Evolutionary conservation across 1,140 invertebrate species (phyloP), one percentile per base, ranked within the genome.

Genomic region (Bombus picipes): DNA sequence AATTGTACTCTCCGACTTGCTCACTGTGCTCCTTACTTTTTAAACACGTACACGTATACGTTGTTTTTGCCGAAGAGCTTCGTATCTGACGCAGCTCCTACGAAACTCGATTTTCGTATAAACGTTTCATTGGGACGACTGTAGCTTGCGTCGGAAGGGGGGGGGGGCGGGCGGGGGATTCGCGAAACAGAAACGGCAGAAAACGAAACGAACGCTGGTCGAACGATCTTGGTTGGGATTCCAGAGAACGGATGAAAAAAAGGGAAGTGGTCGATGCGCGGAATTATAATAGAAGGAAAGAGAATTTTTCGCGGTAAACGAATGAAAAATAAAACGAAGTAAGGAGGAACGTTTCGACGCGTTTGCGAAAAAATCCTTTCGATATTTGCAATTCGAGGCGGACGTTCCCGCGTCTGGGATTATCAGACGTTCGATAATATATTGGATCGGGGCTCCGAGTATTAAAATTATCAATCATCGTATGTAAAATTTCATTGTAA

Each of bases 371-470:
- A 37, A 8, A 34, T 66, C 2, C 15, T 22, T 2, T 34, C 15
- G 62, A 18, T 9, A 9, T 68, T 34, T 34, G 18, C 34, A 10
- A 68, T 32, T 18, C 2, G 15, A 18, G 0, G 1, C 15, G 47
- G 18, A 22, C 47, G 47, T 53, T 18, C 18, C 47, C 18, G 47
- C 2, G 18, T 53, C 6, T 18, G 47, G 0, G 6, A 47, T 68
- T 68, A 8, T 32, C 65, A 9, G 15, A 66, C 34, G 18, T 66
- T 2, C 32, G 18, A 15, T 2, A 0, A 18, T 47, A 47, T 6
- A 18, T 18, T 0, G 47, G 47, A 18, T 18, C 0, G 1, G 15
- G 15, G 5, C 6, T 13, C 5, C 0, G 47, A 15, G 0, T 18
- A 53, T 53, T 6, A 6, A 53, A 53, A 53, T 53, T 6, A 6